Evolutionary conservation across 2,113 vertebrate species (phyloP).

Genomic region (Eubucco bourcierii): DNA sequence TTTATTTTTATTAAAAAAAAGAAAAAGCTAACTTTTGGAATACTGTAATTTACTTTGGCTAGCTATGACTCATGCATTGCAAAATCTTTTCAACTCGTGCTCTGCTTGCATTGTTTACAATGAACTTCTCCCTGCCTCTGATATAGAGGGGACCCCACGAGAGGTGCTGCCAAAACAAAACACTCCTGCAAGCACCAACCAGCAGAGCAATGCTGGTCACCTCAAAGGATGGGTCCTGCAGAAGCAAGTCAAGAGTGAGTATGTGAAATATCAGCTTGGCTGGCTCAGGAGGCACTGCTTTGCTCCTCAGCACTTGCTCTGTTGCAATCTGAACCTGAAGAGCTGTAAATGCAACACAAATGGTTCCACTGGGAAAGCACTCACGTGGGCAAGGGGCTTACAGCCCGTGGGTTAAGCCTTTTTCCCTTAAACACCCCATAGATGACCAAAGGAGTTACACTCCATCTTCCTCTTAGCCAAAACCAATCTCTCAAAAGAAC

Average conservation of each 20-base stretch:
- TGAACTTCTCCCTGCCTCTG: background rate
- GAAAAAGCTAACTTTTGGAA: background rate
- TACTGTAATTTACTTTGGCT: background rate
- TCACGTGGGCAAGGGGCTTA: background rate
- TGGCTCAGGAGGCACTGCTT: background rate
- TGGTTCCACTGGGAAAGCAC: background rate
- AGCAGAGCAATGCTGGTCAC: background rate
- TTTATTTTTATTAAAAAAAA: background rate
- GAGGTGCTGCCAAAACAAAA: slow-evolving; percentile 43
- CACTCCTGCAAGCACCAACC: slow-evolving; percentile 21
- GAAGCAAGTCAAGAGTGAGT: slow-evolving; percentile 60
- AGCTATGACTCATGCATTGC: background rate
- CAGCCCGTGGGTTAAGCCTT: background rate
- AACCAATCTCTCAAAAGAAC: background rate
- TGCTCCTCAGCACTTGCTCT: background rate
- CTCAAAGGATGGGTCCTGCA: slow-evolving; percentile 3
- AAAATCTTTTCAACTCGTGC: background rate
- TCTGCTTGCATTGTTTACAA: background rate
- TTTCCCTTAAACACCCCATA: background rate
- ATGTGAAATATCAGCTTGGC: background rate
- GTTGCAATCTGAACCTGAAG: background rate
- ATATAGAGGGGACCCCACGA: background rate
- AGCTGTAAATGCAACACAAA: background rate
- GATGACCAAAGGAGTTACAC: background rate
- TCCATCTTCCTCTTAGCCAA: background rate